These are phyloP conservation scores for Crax fasciolata DNA, from an alignment of 2,797 vertebrate genomes.

Conservation along the genomic window DNA sequence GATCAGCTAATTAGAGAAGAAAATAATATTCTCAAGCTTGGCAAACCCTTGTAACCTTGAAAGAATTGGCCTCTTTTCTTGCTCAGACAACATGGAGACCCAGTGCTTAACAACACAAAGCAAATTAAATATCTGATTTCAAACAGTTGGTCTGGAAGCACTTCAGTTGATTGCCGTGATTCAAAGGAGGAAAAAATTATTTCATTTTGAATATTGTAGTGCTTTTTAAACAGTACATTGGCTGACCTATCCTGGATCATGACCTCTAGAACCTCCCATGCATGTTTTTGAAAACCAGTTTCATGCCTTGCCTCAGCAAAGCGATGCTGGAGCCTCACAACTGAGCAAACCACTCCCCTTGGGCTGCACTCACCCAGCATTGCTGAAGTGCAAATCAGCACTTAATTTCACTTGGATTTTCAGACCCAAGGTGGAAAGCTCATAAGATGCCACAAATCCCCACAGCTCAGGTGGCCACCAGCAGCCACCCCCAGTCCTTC, in stretches of 20 bases:
- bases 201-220: constrained; percentile 1
- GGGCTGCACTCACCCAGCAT: background rate
- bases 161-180: constrained; percentile 14
- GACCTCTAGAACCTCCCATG: constrained; percentile 28
- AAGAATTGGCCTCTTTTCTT: background rate
- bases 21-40: constrained; percentile 39
- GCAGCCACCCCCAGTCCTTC: background rate
- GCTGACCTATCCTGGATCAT: background rate
- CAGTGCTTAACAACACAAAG: constrained; percentile 13
- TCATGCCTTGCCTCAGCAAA: constrained; percentile 44
- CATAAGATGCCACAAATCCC: background rate
- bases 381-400: background rate
- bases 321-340: constrained; percentile 7
- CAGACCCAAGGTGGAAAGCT: background rate
- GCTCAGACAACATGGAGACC: constrained; percentile 7
- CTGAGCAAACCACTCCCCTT: background rate
- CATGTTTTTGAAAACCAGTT: constrained; percentile 41
- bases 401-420: too few species aligned
- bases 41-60: constrained; percentile 16
- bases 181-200: constrained; percentile 37
- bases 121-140: constrained; percentile 43
- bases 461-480: background rate
- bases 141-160: constrained; percentile 30
- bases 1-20: constrained; percentile 29
- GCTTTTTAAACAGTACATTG: constrained; percentile 35